Conservation (phyloP, 2,888 invertebrate species). For the Sympetrum striolatum region DNA sequence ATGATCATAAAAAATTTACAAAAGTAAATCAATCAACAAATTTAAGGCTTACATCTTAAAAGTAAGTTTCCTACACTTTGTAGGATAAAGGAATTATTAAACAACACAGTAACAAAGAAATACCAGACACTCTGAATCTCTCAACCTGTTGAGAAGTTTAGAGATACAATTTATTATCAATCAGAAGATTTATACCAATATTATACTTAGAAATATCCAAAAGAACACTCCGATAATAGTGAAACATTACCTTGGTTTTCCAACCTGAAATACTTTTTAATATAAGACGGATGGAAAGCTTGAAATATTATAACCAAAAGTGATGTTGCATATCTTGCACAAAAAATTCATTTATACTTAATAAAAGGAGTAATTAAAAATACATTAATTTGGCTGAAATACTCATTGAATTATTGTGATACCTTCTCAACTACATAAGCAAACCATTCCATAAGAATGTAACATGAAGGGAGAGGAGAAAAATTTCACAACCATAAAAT, state of each 20-base stretch:
- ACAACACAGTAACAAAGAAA: neutral
- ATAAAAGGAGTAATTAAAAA: neutral
- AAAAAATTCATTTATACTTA: neutral
- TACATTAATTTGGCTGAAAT: neutral
- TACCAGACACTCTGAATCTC: neutral
- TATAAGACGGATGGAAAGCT: no score
- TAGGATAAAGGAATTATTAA: neutral
- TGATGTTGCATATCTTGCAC: no score
- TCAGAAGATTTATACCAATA: neutral
- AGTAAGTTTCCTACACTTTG: neutral
- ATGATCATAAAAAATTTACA: neutral
- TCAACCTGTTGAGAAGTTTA: neutral
- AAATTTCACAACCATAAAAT: neutral
- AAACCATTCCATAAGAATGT: neutral
- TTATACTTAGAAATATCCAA: no score
- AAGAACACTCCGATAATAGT: no score
- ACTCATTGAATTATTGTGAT: neutral
- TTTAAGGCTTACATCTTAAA: neutral
- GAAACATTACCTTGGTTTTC: no score
- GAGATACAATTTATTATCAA: neutral
- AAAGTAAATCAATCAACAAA: neutral
- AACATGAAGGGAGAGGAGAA: neutral
- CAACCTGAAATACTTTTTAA: no score
- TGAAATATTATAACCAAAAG: no score
- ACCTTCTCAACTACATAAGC: neutral